These are phyloP conservation scores for Varanus komodoensis DNA, from an alignment of 2,113 vertebrate species.

Conservation along the genomic window DNA sequence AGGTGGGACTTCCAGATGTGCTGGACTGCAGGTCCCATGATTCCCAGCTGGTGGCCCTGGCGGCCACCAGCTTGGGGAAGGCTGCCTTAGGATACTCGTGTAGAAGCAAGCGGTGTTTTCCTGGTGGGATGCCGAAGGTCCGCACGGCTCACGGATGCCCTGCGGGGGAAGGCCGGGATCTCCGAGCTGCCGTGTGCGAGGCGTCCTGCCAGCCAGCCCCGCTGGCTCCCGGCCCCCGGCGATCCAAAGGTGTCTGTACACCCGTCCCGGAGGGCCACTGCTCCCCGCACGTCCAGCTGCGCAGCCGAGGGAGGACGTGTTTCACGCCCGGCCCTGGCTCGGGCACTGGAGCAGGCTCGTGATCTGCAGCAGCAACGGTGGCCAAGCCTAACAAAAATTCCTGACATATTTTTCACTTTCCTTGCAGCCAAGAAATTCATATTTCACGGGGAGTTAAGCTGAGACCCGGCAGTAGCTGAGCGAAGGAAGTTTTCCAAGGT, in stretches of 20 bases:
- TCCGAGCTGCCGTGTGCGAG: not conserved
- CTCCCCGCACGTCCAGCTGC: not conserved
- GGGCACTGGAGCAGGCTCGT: rapidly evolving
- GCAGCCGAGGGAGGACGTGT: not conserved
- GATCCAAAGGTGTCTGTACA: not conserved
- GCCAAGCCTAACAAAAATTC: slow-evolving; percentile 40
- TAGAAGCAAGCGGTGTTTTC: not conserved
- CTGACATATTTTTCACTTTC: slow-evolving; percentile 67
- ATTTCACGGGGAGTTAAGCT: slow-evolving; percentile 77
- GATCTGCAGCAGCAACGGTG: rapidly evolving
- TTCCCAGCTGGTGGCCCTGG: no score
- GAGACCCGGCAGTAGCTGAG: slow-evolving; percentile 71
- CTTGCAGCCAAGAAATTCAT: slow-evolving; percentile 73
- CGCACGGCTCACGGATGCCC: no score
- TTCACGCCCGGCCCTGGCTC: not conserved
- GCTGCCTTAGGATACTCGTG: not conserved
- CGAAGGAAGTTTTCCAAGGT: slow-evolving; percentile 76
- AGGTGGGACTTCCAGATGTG: not conserved
- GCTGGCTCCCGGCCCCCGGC: not conserved
- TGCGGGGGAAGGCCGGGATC: not conserved
- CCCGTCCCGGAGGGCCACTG: not conserved
- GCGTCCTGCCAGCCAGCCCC: not conserved
- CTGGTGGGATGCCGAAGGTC: not conserved
- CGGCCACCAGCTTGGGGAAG: no score
- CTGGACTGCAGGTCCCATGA: not conserved